Percentiles rank a stretch among this genome's conserved stretches.
phyloP scores from a whole-genome alignment of 1,140 invertebrate genomes.

The Araneus ventricosus region DNA sequence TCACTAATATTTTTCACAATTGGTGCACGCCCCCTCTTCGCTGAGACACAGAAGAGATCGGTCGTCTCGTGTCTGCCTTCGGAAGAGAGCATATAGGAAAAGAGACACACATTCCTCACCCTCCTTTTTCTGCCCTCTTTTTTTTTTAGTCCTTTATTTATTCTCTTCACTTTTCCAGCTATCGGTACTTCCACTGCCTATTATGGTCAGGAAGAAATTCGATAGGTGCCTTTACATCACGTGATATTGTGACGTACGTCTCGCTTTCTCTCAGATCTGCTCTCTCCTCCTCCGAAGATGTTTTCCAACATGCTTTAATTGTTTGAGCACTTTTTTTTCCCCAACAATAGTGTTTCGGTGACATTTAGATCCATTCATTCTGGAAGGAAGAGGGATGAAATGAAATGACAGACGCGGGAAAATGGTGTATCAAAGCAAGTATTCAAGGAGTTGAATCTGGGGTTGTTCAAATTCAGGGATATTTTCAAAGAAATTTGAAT shows the following conservation, averaged over 20 bases:
- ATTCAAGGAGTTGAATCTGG: too few species aligned
- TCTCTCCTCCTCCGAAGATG: neutral
- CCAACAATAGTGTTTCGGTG: neutral
- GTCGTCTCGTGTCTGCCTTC: conserved; percentile 45
- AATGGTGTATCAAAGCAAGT: neutral
- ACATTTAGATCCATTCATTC: neutral
- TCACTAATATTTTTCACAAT: neutral
- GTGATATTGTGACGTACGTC: conserved; percentile 50
- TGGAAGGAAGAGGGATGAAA: neutral
- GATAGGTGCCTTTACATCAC: conserved; percentile 59
- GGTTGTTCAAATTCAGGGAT: too few species aligned
- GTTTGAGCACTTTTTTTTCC: neutral
- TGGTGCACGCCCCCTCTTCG: neutral
- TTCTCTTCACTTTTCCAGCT: conserved; percentile 57
- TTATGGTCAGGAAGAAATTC: conserved; percentile 69
- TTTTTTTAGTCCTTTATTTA: conserved; percentile 70
- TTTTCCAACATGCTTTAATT: conserved; percentile 10
- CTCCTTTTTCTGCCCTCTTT: conserved; percentile 56
- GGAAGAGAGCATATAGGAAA: conserved; percentile 18
- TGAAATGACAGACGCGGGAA: neutral
- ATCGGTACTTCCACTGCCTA: conserved; percentile 72
- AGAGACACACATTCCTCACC: conserved; percentile 63
- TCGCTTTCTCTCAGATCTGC: neutral
- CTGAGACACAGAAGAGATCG: neutral
- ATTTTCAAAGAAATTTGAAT: too few species aligned